Conservation (phyloP, 1,140 invertebrate genomes). For the Drosophila sp. region DNA sequence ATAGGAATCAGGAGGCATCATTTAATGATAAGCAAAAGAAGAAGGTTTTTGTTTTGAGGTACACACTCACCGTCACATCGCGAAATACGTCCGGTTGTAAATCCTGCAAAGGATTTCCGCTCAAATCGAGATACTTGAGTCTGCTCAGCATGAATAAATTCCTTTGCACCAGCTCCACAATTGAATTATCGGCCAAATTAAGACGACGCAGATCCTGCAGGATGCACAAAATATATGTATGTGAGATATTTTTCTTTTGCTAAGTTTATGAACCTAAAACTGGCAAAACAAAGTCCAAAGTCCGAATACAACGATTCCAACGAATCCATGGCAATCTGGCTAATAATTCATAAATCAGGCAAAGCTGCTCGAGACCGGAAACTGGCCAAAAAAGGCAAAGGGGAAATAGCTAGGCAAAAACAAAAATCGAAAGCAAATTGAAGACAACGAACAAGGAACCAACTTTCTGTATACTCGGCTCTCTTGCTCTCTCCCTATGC, state of each 20-base stretch:
- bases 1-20: no score
- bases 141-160: conserved; percentile 87
- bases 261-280: conserved; percentile 4
- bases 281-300: conserved; percentile 13
- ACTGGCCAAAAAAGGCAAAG: conserved; percentile 54
- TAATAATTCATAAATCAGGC: conserved; percentile 75
- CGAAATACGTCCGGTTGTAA: conserved; percentile 90
- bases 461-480: conserved; percentile 47
- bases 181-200: conserved; percentile 88
- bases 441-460: conserved; percentile 54
- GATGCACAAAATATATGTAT: not conserved
- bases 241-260: not conserved
- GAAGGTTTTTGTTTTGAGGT: conserved; percentile 23
- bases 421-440: conserved; percentile 79
- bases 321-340: conserved; percentile 14
- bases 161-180: conserved; percentile 87
- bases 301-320: not conserved
- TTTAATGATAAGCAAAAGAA: conserved; percentile 22
- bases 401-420: conserved; percentile 43
- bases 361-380: conserved; percentile 50
- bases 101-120: conserved; percentile 88
- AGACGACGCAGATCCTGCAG: conserved; percentile 86
- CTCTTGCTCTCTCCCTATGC: conserved; percentile 43
- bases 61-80: conserved; percentile 86
- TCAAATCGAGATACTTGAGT: conserved; percentile 88